These are phyloP conservation scores for Synanceia verrucosa DNA, from an alignment of 2,797 vertebrate species.

Conservation along the genomic window DNA sequence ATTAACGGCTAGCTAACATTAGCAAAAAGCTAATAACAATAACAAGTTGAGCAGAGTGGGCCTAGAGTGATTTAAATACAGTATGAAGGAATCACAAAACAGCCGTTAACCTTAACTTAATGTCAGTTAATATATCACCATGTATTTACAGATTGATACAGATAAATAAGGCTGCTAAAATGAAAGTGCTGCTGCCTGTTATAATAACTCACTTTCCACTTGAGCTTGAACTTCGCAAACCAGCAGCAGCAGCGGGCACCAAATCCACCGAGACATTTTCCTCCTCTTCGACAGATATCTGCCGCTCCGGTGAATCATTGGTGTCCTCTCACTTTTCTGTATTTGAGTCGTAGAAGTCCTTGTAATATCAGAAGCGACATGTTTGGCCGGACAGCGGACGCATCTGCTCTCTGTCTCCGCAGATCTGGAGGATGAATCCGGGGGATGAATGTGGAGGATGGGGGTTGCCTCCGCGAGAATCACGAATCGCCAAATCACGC, in stretches of 20 bases:
- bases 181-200: neutral
- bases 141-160: accelerated
- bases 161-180: neutral
- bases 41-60: neutral
- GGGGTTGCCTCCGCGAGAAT: slow-evolving; percentile 1
- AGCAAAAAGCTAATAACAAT: neutral
- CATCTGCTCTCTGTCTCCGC: neutral
- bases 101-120: neutral
- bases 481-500: slow-evolving; percentile 34
- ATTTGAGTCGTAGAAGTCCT: neutral
- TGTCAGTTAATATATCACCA: too few relatives aligned
- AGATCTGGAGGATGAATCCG: neutral
- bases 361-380: slow-evolving; percentile 37
- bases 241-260: slow-evolving; percentile 17
- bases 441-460: too few relatives aligned
- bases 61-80: slow-evolving; percentile 4
- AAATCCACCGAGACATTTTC: slow-evolving; percentile 57
- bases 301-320: neutral
- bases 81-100: neutral
- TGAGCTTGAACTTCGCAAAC: slow-evolving; percentile 55
- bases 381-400: neutral
- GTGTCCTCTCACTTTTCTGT: neutral
- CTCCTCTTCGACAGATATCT: neutral
- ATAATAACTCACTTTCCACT: slow-evolving; percentile 74
- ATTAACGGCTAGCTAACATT: neutral